These are phyloP conservation scores for Thryonomys swinderianus DNA, from an alignment of 2,113 vertebrate genomes.

Conservation along the genomic window DNA sequence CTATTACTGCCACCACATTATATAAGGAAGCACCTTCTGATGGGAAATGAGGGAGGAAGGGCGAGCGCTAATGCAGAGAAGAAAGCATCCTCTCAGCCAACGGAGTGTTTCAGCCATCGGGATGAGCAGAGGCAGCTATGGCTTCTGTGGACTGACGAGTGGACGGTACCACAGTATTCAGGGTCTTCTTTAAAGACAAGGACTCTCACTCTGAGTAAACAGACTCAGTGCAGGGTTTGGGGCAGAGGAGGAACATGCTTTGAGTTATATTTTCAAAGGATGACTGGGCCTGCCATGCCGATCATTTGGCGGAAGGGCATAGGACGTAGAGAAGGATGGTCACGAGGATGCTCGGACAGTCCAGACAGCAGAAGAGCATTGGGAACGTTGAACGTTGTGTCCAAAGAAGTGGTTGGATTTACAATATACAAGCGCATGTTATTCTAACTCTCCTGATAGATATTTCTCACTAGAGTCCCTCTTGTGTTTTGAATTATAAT, in stretches of 20 bases:
- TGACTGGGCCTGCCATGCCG: neutral
- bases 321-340: neutral
- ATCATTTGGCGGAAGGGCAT: neutral
- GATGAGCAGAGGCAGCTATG: neutral
- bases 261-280: neutral
- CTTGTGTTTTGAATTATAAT: neutral
- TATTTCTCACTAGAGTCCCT: neutral
- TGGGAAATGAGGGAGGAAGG: neutral
- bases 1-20: neutral
- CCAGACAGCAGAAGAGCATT: neutral
- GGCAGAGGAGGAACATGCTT: neutral
- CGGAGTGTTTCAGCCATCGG: neutral
- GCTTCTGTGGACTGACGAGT: neutral
- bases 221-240: neutral
- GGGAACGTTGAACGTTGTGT: neutral
- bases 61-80: neutral
- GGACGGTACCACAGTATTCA: neutral
- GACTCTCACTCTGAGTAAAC: neutral
- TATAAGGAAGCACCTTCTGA: neutral
- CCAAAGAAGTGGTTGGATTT: neutral
- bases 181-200: neutral
- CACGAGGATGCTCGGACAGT: neutral
- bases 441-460: neutral
- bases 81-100: neutral
- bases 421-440: neutral